Base-by-base conservation (phyloP, 1,140 invertebrate genomes). In the Neodiprion lecontei region DNA sequence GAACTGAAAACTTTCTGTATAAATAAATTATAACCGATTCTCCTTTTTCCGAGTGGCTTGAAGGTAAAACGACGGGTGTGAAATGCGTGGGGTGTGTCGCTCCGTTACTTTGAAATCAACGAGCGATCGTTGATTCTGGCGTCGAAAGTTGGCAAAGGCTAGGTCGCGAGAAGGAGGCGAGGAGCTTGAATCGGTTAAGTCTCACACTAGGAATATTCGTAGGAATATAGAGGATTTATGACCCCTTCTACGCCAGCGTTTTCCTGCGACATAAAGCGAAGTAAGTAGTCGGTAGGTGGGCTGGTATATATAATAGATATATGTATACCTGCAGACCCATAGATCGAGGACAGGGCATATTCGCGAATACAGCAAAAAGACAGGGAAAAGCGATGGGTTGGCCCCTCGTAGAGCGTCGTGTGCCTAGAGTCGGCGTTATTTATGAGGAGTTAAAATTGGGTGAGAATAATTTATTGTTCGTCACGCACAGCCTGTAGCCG, bases 391-490 rank as follows among this genome's bases (percentile, higher is more conserved):
- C 65, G 48, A 61, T 14, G 48, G 48, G 50, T 14, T 48, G 17
- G 53, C 48, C 40, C 61, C 53, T 61, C 53, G 53, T 61, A 61
- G 53, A 14, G 11, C 53, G 53, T 17, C 53, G 53, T 61, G 53
- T 61, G 21, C 67, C 67, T 69, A 69, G 67, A 69, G 14, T 12
- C 49, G 74, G 71, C 65, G 67, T 61, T 77, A 77, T 77, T 77
- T 77, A 77, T 77, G 76, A 73, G 70, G 71, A 72, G 73, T 73
- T 77, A 71, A 75, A 72, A 77, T 77, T 77, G 65, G 73, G 70
- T 75, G 67, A 77, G 72, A 75, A 74, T 77, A 75, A 77, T 75
- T 77, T 77, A 77, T 77, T 77, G 53, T 72, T 77, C 73, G 72
- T 77, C 76, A 77, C 70, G 70, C 53, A 67, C 48, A 70, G 53